Conservation (phyloP, 2,113 vertebrate species). For the Dasypus novemcinctus region DNA sequence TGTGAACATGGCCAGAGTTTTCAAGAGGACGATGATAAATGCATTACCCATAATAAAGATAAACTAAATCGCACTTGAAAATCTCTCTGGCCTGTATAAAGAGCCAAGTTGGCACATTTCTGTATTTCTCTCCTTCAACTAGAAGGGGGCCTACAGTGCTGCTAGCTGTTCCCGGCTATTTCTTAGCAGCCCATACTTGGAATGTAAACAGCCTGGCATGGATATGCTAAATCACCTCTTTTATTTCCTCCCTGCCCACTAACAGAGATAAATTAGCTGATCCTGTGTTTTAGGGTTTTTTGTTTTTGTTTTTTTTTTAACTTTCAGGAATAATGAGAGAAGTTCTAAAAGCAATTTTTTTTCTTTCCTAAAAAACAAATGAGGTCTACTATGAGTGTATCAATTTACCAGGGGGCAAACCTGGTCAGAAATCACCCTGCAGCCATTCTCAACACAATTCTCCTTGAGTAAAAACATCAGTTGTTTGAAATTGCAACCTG, state of each 20-base stretch:
- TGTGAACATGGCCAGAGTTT: fast-evolving
- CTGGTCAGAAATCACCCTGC: fast-evolving
- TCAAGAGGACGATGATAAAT: fast-evolving
- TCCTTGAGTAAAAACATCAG: fast-evolving
- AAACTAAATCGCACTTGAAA: not conserved
- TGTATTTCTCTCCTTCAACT: not conserved
- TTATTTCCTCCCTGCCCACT: not conserved
- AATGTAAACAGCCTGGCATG: not conserved
- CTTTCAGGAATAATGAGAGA: not conserved
- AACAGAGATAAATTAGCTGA: not conserved
- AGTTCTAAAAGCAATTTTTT: not conserved
- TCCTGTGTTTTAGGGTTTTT: fast-evolving
- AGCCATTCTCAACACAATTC: not conserved
- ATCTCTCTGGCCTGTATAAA: not conserved
- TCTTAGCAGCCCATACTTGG: not conserved
- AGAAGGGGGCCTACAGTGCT: not conserved
- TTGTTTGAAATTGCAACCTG: not conserved
- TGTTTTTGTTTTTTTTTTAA: too few species aligned
- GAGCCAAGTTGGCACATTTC: not conserved
- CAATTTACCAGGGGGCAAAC: not conserved
- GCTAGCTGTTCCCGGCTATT: not conserved
- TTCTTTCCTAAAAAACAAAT: not conserved
- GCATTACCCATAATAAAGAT: fast-evolving
- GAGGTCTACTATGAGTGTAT: too few species aligned
- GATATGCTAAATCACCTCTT: not conserved